Evolutionary conservation across 1,140 invertebrate genomes (phyloP), one percentile per base, ranked within the genome.

Genomic region (Ooceraea biroi): DNA sequence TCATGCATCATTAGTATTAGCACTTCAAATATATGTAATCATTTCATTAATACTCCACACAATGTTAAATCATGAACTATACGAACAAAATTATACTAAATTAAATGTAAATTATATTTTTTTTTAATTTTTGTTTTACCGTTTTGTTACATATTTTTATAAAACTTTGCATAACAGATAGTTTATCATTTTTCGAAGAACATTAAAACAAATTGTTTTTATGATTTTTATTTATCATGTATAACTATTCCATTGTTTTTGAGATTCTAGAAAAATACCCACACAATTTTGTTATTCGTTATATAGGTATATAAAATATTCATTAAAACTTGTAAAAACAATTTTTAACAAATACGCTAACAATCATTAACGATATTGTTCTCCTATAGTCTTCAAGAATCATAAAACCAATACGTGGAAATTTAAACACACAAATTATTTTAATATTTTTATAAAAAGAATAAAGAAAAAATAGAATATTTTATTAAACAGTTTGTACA

Each of bases 1-100:
- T 71, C 65, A 71, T 69, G 30, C 50, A 78, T 69, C 14, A 41
- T 3, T 1, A 80, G 17, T 30, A 66, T n/a, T 66, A 19, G 61
- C 76, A 71, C 57, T 36, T 69, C 44, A 14, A 41, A 69, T 27
- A 44, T 80, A 36, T 69, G 25, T 50, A 52, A 76, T 58, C 52
- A 27, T 25, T 76, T 76, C 50, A 27, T 30, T 76, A 46, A 76
- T 12, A 50, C 44, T 63, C 11, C 44, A 8, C 10, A 19, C 61
- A 12, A 66, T 25, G 12, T 46, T 8, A 66, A 8, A 69, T 69
- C 22, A 44, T 5, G 4, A 0, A 61, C 19, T 41, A 5, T 61
- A 41, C 52, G 27, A n/a, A 14, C 10, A 46, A 65, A 44, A n/a
- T n/a, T n/a, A 12, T 41, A 10, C 14, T 14, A 1, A 57, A 78